Conservation (phyloP, 1,140 invertebrate species). For the Cyrtorhinus lividipennis region DNA sequence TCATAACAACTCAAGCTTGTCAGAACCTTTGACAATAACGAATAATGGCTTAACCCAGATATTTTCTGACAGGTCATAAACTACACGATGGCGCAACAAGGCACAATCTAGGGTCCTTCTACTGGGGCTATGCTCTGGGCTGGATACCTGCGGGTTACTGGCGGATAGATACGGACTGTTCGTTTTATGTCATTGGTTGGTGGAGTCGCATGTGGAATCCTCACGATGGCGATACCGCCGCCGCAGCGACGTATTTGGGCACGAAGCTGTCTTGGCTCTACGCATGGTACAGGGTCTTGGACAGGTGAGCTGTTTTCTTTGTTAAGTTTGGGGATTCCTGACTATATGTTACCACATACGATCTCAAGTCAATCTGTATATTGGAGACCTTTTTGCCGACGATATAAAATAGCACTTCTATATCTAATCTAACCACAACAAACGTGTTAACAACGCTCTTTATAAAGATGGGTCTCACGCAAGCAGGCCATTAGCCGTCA, state of each 20-base stretch:
- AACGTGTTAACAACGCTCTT: no score
- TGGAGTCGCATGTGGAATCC: conserved; percentile 33
- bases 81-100: conserved; percentile 68
- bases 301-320: conserved; percentile 41
- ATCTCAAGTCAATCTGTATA: no score
- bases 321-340: no score
- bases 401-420: no score
- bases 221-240: conserved; percentile 66
- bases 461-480: no score
- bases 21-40: no score
- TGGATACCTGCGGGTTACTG: conserved; percentile 73
- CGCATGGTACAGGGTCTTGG: conserved; percentile 69
- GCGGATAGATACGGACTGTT: conserved; percentile 35
- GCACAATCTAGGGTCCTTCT: conserved; percentile 67
- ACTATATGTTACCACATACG: no score
- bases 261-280: conserved; percentile 56
- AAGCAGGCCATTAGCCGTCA: no score
- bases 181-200: conserved; percentile 22
- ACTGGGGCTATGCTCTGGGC: conserved; percentile 71
- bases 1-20: no score
- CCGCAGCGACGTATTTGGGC: conserved; percentile 52
- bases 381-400: no score
- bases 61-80: conserved; percentile 49
- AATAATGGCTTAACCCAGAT: no score
- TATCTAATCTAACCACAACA: no score